These are phyloP conservation scores for Corbicula japonica DNA, from an alignment of 2,888 invertebrate species.

Conservation along the genomic window DNA sequence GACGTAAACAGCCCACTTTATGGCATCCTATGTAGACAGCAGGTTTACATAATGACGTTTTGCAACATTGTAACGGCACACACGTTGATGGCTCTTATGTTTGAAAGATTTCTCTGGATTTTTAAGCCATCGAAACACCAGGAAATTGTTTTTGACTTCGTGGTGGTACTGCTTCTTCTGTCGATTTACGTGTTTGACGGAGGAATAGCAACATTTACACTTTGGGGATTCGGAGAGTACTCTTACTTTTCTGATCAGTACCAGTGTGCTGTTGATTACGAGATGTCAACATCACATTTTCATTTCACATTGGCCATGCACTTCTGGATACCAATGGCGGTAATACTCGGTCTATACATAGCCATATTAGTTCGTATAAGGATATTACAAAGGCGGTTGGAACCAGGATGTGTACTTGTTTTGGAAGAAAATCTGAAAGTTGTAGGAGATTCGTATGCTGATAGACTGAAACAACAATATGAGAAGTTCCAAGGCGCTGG, in stretches of 20 bases:
- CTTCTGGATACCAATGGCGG: slow-evolving; percentile 68
- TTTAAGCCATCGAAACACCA: slow-evolving; percentile 75
- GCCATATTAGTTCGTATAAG: slow-evolving; percentile 63
- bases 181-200: slow-evolving; percentile 71
- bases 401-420: slow-evolving; percentile 63
- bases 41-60: slow-evolving; percentile 70
- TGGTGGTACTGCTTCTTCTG: slow-evolving; percentile 65
- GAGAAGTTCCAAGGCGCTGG: slow-evolving; percentile 71
- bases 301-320: slow-evolving; percentile 71
- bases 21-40: slow-evolving; percentile 66
- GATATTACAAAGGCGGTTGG: slow-evolving; percentile 49
- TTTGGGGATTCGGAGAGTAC: slow-evolving; percentile 73
- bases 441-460: slow-evolving; percentile 71
- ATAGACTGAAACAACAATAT: slow-evolving; percentile 69
- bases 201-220: slow-evolving; percentile 71
- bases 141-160: slow-evolving; percentile 70
- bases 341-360: slow-evolving; percentile 60
- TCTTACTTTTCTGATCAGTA: slow-evolving; percentile 68
- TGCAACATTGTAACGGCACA: slow-evolving; percentile 71
- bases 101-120: slow-evolving; percentile 71
- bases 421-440: slow-evolving; percentile 67
- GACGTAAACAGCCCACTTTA: slow-evolving; percentile 15
- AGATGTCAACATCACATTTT: slow-evolving; percentile 67
- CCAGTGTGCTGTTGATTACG: slow-evolving; percentile 73
- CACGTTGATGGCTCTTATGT: slow-evolving; percentile 67